Evolutionary conservation across 1,140 invertebrate species (phyloP).

Genomic region (Drosophila kikkawai): DNA sequence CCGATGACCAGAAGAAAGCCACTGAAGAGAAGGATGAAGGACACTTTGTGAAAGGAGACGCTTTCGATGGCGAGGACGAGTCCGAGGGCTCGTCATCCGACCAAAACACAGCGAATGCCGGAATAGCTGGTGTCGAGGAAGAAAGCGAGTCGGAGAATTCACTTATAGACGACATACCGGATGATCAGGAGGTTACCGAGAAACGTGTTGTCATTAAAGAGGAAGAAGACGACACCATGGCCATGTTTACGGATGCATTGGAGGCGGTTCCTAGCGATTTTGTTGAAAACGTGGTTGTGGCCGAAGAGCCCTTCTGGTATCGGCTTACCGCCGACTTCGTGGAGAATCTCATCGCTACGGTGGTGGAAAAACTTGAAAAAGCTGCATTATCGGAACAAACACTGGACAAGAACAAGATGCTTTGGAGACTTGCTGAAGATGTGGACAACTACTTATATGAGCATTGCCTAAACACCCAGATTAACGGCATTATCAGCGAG

Average conservation of each 20-base stretch:
- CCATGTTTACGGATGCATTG: conserved; percentile 23
- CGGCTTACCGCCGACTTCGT: conserved; percentile 17
- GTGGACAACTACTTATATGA: conserved; percentile 1
- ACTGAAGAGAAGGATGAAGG: neutral
- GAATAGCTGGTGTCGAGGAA: neutral
- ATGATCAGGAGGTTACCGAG: neutral
- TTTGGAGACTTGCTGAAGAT: neutral
- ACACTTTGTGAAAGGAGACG: neutral
- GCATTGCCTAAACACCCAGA: neutral
- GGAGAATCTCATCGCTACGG: conserved; percentile 8
- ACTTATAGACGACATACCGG: conserved; percentile 12
- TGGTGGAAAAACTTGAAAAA: conserved; percentile 11
- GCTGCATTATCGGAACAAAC: neutral
- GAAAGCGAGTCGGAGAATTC: conserved; percentile 3
- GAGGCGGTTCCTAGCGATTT: neutral
- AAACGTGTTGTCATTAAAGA: conserved; percentile 13
- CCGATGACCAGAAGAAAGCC: neutral
- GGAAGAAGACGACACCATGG: conserved; percentile 33
- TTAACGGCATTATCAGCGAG: conserved; percentile 14
- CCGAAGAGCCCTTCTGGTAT: conserved; percentile 15
- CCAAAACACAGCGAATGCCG: neutral
- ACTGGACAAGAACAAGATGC: conserved; percentile 29
- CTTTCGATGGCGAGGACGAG: conserved; percentile 2
- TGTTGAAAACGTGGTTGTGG: too few relatives aligned
- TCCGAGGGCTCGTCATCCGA: conserved; percentile 1